Base-by-base conservation (phyloP, 2,888 invertebrate species). In the Endotricha flammealis region DNA sequence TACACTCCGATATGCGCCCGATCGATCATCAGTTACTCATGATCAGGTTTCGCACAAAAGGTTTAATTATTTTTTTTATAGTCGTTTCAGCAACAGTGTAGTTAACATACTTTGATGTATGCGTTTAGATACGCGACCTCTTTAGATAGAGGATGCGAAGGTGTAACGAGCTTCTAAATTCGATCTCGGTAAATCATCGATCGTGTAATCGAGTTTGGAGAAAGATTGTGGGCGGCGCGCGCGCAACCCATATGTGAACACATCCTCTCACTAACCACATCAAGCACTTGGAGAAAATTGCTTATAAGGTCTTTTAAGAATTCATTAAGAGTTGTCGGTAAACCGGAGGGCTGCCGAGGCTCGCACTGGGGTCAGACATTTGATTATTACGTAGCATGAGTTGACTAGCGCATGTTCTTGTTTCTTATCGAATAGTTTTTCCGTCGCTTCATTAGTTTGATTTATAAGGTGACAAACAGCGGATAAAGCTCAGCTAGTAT, bases 181-280 rank as follows among this genome's bases (percentile, higher is more conserved):
- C 81, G 74, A 81, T 85, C 69, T 73, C 75, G 56, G 77, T 86
- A 85, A 86, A 86, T 86, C 80, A 85, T 85, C 76, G 78, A 56
- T 72, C 68, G 67, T 62, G 74, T 85, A 85, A 85, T 83, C 80
- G 78, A 81, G 79, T 83, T 81, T 81, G 75, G 77, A 77, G 73
- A 71, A 65, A 74, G 68, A 74, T 75, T 66, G 80, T 78, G 83
- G 85, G 82, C 79, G 81, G 73, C 50, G 66, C 73, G 47, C 64
- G 68, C 67, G 72, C 73, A 68, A 70, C 73, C 76, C 75, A 74
- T 69, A 72, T 74, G 73, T 71, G 80, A 76, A 71, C 68, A 71
- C 68, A 76, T 78, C 73, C 77, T 79, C 70, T 76, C 55, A 60
- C 64, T 72, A 72, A 72, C 64, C 62, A 66, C 64, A 64, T 63